These are phyloP conservation scores for Rhabdophis nuchalis DNA, from an alignment of 2,797 vertebrate species.

Conservation along the genomic window DNA sequence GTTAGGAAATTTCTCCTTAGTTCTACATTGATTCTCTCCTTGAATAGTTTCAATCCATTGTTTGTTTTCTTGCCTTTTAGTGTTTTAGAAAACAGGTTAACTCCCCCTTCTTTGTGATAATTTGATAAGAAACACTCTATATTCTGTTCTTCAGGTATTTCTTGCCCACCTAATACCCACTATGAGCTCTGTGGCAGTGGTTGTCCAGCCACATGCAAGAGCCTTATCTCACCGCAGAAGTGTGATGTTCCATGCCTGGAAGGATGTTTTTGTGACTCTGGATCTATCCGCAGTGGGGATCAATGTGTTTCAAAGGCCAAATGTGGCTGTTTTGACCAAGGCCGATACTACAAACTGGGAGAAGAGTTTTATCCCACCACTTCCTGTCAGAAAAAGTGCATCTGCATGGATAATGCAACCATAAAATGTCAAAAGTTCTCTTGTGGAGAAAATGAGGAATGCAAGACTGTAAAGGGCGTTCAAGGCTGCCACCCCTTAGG, in stretches of 20 bases:
- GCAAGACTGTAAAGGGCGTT: constrained; percentile 57
- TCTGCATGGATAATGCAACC: constrained; percentile 49
- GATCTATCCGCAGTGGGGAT: constrained; percentile 73
- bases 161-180: constrained; percentile 77
- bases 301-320: constrained; percentile 69
- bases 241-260: constrained; percentile 74
- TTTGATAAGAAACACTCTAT: neutral
- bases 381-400: constrained; percentile 62
- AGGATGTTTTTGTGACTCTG: constrained; percentile 77
- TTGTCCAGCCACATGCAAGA: constrained; percentile 75
- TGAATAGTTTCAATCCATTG: neutral
- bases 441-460: constrained; percentile 59
- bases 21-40: too few species aligned
- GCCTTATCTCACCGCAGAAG: neutral
- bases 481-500: constrained; percentile 54
- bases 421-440: constrained; percentile 54
- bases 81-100: too few species aligned
- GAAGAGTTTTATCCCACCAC: constrained; percentile 64
- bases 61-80: neutral
- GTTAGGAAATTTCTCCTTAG: too few species aligned
- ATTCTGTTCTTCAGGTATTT: constrained; percentile 62
- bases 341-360: constrained; percentile 47
- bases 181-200: constrained; percentile 76
- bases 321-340: constrained; percentile 61
- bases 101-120: neutral